Base-by-base conservation (phyloP, 2,113 vertebrate species). In the Podarcis raffonei region DNA sequence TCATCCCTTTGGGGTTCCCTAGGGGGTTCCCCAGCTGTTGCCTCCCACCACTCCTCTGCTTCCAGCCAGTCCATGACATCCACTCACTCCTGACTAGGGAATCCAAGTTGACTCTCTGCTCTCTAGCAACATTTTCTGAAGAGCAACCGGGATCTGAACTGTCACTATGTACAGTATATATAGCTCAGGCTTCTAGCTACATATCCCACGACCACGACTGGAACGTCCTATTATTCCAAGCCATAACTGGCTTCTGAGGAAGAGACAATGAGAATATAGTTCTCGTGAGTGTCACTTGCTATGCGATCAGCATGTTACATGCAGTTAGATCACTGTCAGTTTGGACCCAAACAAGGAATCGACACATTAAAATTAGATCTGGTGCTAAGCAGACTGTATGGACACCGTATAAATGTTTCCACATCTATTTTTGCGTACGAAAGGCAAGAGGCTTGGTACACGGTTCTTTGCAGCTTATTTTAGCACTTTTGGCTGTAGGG, bases 191-290 rank as follows among this genome's bases (percentile, higher is more conserved):
- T 75, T 85, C n/a, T 13, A 85, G 42, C 23, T 57, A 5, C 23
- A 76, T 59, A 37, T 65, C 65, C 59, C 72, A 22, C 72, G 5
- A 32, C 6, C 57, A 81, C 11, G 16, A 18, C 30, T 59, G 48
- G 48, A 59, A 20, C 48, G 12, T 32, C 59, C 15, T 85, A 83
- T 83, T 87, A 78, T 13, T 23, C 80, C 30, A 11, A 80, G 27
- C 23, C 2, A 39, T 89, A 65, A 69, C 79, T 84, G 69, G 65
- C 68, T 86, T 88, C 13, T 13, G 88, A 88, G 37, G 69, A 25
- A 82, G n/a, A 1, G 89, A n/a, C 2, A 72, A 25, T 82, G 16
- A 1, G 5, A 91, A 88, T 48, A 83, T 12, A 53, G 23, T 15
- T 87, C 39, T 80, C 84, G 27, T 84, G 18, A 39, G 20, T 35